Evolutionary conservation across 2,797 vertebrate species (phyloP), one percentile per base, ranked within the genome.

Genomic region (Helostoma temminkii): DNA sequence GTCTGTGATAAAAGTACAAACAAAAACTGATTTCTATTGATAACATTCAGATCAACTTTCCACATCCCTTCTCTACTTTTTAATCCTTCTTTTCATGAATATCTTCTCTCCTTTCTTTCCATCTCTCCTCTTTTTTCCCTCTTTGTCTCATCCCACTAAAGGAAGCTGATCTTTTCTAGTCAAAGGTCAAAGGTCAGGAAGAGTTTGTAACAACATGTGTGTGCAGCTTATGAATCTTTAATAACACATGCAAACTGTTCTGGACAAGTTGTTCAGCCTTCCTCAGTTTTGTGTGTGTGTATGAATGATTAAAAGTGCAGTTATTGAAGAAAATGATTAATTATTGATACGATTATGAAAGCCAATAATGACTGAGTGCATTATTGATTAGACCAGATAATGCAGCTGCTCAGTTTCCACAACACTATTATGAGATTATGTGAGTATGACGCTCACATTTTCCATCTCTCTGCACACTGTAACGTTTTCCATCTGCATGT

Each of bases 341-440:
- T 90, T 88, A 91, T 90, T 90, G 62, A 91, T 90, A 34, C 57
- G 72, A 82, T 85, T 81, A 86, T 83, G 28, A 81, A 79, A 86
- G 78, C 34, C 72, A 80, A 55, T 79, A 74, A 87, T 65, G 39
- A 71, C 41, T 58, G 60, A 68, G 42, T 91, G 67, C 47, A 90
- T 92, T 87, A 92, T 91, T 91, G 80, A 91, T 88, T 12, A 81
- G 75, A 28, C 8, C 9, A 24, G 30, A 84, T 61, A 79, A 89
- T 46, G 36, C 41, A 30, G 55, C 73, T 24, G 62, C 36, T 59
- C 36, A 59, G 28, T 37, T 80, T 74, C 68, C 77, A 72, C 25
- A 71, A 34, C 46, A 37, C 55, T 36, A 60, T 79, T 68, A 72
- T 58, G 50, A 65, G 70, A 73, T 82, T 56, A 61, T 3, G 15